phyloP scores from a whole-genome alignment of 2,113 vertebrate genomes.

The Ictalurus punctatus region DNA sequence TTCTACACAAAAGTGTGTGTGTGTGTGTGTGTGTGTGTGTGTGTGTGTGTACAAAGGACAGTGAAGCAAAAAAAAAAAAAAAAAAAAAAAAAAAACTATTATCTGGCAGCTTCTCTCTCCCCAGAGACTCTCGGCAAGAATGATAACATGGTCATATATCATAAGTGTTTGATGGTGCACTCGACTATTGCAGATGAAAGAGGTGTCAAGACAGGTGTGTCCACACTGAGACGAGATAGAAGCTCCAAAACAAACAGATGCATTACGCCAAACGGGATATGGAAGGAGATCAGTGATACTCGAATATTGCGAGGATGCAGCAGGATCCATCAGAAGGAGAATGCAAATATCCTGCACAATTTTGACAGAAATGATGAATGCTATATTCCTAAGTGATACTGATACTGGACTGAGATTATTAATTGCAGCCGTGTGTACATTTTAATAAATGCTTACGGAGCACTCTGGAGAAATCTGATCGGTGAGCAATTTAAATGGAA shows the following conservation, averaged over 20 bases:
- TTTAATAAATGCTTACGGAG: slow-evolving; percentile 7
- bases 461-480: not conserved
- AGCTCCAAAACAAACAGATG: slow-evolving; percentile 18
- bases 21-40: not conserved
- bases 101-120: slow-evolving; percentile 31
- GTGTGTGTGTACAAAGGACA: slow-evolving; percentile 16
- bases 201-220: slow-evolving; percentile 49
- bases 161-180: slow-evolving; percentile 20
- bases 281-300: not conserved
- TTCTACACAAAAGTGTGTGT: not conserved
- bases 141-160: slow-evolving; percentile 36
- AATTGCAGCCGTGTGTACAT: not conserved
- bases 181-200: slow-evolving; percentile 24
- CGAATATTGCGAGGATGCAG: not conserved
- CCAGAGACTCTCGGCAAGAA: not conserved
- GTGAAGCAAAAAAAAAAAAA: slow-evolving; percentile 3
- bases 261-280: not conserved
- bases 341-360: not conserved
- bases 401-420: slow-evolving; percentile 3
- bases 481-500: not conserved
- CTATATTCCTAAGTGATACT: not conserved
- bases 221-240: slow-evolving; percentile 1
- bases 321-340: not conserved
- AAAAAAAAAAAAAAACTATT: not conserved
- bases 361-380: slow-evolving; percentile 6